These are phyloP conservation scores for Leptinotarsa defecta DNA, from an alignment of 1,140 invertebrate species.

Conservation along the genomic window DNA sequence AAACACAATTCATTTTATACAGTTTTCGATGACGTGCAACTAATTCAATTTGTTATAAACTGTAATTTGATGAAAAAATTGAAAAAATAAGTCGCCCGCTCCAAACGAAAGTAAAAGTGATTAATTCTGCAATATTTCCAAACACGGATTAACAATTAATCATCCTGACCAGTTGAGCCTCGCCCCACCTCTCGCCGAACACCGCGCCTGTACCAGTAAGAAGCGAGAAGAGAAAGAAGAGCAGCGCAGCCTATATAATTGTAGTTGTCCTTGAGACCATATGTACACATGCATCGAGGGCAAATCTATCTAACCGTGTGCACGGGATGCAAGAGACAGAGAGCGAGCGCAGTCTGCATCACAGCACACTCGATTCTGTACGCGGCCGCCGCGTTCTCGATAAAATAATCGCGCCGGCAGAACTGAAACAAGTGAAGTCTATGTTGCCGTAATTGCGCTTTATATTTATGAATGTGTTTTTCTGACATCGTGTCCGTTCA, in stretches of 20 bases:
- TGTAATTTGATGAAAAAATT: too few species aligned
- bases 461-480: slow-evolving; percentile 28
- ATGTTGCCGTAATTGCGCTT: slow-evolving; percentile 19
- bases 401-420: slow-evolving; percentile 18
- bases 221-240: slow-evolving; percentile 25
- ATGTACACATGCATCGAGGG: slow-evolving; percentile 46
- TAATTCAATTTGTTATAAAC: too few species aligned
- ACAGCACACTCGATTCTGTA: slow-evolving; percentile 5
- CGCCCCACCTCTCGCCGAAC: slow-evolving; percentile 4
- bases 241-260: slow-evolving; percentile 45
- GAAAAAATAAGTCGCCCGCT: too few species aligned
- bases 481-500: neutral
- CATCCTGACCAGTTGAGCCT: neutral
- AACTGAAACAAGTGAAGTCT: slow-evolving; percentile 28
- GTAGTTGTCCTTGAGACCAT: slow-evolving; percentile 47
- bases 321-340: slow-evolving; percentile 36
- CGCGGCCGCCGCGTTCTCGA: neutral
- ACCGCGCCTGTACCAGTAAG: slow-evolving; percentile 17
- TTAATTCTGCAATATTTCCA: too few species aligned
- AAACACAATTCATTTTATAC: too few species aligned
- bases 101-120: too few species aligned
- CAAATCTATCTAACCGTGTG: slow-evolving; percentile 43
- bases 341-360: slow-evolving; percentile 16
- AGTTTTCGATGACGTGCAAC: too few species aligned
- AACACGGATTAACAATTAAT: too few species aligned